Evolutionary conservation across 2,797 vertebrate species (phyloP), one percentile per base, ranked within the genome.

Genomic region (Myripristis jacobus): DNA sequence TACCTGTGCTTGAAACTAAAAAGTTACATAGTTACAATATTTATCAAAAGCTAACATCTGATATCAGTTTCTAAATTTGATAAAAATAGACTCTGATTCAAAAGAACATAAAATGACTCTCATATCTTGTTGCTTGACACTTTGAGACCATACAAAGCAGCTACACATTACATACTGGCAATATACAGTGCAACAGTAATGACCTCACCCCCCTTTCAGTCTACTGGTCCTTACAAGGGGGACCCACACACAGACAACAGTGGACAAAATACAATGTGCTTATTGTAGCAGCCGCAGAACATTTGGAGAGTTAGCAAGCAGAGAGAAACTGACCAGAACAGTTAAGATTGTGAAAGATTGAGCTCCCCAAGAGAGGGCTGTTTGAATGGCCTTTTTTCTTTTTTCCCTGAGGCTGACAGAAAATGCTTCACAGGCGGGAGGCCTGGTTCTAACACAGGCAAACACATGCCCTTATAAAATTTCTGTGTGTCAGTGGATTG

Each of bases 251-350:
- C 13, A 13, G 18, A 3, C 4, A 38, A n/a, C 27, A 48, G 16
- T 29, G 13, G 4, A 3, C 61, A 41, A 15, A 21, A 52, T 21
- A 0, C 0, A 10, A 46, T 24, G 27, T 58, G 50, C 75, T 50
- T 70, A 52, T 70, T 70, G 13, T 2, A 54, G 43, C 11, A 47
- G 47, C 48, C 63, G 22, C 15, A 31, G 31, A 6, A 56, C 25
- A 80, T 75, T 61, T 61, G 0, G 1, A 51, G 34, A 19, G 27
- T 66, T 63, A n/a, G 50, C 16, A 18, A 60, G 41, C 46, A 67
- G 70, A 78, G 21, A 64, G 70, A 66, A 64, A 68, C 46, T 54
- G 61, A 80, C 65, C 46, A 77, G 44, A 80, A 31, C 34, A 61
- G 71, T 38, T 15, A 51, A 51, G 27, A 75, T 25, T 51, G 59